Conservation (phyloP, 2,113 vertebrate genomes). For the Sclerurus mexicanus region DNA sequence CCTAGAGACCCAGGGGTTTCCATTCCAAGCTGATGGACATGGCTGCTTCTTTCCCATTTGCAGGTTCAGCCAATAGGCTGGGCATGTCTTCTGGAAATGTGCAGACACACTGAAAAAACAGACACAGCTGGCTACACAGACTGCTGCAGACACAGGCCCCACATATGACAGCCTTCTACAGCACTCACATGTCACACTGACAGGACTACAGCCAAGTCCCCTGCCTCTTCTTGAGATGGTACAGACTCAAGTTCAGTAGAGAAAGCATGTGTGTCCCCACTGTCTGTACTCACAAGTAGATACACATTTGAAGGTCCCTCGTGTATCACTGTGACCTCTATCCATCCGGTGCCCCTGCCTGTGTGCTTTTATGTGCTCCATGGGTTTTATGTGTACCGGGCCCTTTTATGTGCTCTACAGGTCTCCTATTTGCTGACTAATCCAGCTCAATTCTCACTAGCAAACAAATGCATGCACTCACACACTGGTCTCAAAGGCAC, state of each 20-base stretch:
- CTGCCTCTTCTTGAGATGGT: not conserved
- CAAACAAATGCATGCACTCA: not conserved
- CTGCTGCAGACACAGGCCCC: not conserved
- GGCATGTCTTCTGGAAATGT: not conserved
- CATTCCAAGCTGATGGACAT: not conserved
- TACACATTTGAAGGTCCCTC: not conserved
- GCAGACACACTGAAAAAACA: not conserved
- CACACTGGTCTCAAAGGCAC: not conserved
- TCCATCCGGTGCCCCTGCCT: not conserved
- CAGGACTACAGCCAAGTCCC: not conserved
- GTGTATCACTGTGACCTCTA: not conserved
- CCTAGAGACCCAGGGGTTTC: not conserved
- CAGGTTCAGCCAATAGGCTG: not conserved
- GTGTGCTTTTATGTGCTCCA: not conserved
- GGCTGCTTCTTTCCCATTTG: not conserved
- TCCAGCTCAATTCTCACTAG: not conserved
- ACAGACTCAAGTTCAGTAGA: not conserved
- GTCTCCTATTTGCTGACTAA: not conserved
- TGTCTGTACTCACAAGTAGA: not conserved
- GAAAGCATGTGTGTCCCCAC: not conserved
- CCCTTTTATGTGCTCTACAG: not conserved
- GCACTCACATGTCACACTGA: no score
- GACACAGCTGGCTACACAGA: not conserved
- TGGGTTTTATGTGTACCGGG: not conserved
- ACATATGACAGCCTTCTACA: not conserved